A percentile compares a stretch with the other conserved stretches of the same genome.
These are phyloP conservation scores for Syngnathoides biaculeatus DNA, from an alignment of 2,113 vertebrate genomes.

Conservation along the genomic window DNA sequence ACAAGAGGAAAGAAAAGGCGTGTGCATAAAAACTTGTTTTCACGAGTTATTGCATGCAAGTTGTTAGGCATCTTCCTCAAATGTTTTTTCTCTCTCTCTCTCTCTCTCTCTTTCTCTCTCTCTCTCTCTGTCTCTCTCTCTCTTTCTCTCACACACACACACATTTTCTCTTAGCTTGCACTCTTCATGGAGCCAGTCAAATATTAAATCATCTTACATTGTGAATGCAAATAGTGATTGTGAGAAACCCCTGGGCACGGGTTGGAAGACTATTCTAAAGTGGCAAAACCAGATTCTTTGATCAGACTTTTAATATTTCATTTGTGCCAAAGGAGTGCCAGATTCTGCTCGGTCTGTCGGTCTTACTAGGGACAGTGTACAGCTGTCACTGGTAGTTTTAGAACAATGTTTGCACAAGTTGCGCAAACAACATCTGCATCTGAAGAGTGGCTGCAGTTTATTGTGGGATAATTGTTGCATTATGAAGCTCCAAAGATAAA, in stretches of 20 bases:
- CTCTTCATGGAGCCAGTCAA: not conserved
- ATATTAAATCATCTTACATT: not conserved
- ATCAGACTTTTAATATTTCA: not conserved
- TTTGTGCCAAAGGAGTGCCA: conserved; percentile 1
- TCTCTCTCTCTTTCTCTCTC: too few species aligned
- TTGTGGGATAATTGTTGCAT: not conserved
- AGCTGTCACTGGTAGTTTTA: conserved; percentile 5
- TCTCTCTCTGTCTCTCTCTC: too few species aligned
- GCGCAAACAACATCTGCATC: not conserved
- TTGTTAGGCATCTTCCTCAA: conserved; percentile 5
- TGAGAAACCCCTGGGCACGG: not conserved
- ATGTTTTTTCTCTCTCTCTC: too few species aligned
- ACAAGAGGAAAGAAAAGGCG: not conserved
- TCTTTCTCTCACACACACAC: too few species aligned
- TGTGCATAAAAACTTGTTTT: not conserved
- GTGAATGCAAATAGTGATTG: not conserved
- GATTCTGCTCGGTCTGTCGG: not conserved
- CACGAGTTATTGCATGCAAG: conserved; percentile 9
- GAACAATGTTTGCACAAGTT: conserved; percentile 22
- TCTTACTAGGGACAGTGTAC: not conserved
- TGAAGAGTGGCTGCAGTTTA: not conserved
- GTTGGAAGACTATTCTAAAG: not conserved
- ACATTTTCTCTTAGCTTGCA: not conserved
- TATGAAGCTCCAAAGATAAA: not conserved
- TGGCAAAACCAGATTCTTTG: not conserved